Evolutionary conservation across 2,113 vertebrate species (phyloP), one percentile per base, ranked within the genome.

Genomic region (Myanophis thanlyinensis): DNA sequence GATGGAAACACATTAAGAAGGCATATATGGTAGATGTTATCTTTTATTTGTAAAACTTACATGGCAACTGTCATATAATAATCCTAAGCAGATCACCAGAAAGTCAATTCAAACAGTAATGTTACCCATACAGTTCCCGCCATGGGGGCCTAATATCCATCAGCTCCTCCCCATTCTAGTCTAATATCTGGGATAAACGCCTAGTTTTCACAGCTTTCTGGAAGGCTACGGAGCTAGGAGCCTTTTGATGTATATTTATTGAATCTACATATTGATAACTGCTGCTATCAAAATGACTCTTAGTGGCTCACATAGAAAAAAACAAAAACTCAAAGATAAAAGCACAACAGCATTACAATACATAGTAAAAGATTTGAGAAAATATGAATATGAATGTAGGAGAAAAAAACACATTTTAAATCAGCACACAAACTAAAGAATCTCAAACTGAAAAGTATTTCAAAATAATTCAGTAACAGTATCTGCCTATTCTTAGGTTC

Each of bases 1-100:
- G 93, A 92, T 73, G 96, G 95, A 86, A 95, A 91, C 44, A 94
- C n/a, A 22, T 47, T 93, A 87, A 88, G 90, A 25, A 90, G 93
- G 59, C 59, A 89, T 30, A 89, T 30, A 49, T 49, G 13, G 8
- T 46, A 51, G 20, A 5, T 22, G 22, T 80, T 80, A 80, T 40
- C 40, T 35, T 80, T 80, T 80, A 44, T 80, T 3, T 80, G 73
- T 44, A 80, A 80, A 22, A 40, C 35, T 44, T 44, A 80, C 3
- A 80, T 44, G 18, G 18, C 35, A 18, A 20, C 73, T 44, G 73
- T 80, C 73, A 22, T 80, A 80, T 80, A 80, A 80, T 80, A 80
- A 80, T 80, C 18, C 35, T 80, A 44, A 22, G 3, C 7, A 80
- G 35, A 6, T 44, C 35, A 80, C 35, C 35, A 80, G 3, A 80